Percentiles rank a stretch among this genome's conserved stretches.
These are phyloP conservation scores for Acipenser transmontanus DNA, from an alignment of 2,797 vertebrate species.

Conservation along the genomic window DNA sequence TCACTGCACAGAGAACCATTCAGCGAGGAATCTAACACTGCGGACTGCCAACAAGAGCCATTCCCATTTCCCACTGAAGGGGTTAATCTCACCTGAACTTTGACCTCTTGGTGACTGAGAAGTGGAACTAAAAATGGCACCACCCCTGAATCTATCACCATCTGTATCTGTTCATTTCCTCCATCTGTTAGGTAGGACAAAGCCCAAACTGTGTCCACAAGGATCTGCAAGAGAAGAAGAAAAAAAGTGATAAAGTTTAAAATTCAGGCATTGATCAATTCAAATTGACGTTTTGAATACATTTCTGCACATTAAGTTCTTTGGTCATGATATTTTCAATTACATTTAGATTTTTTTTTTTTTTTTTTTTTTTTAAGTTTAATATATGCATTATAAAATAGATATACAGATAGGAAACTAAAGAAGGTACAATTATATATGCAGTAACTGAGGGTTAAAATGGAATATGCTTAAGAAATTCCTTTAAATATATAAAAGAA, in stretches of 20 bases:
- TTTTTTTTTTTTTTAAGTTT: no score
- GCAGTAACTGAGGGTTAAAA: no score
- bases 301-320: no score
- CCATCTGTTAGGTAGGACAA: slow-evolving; percentile 96
- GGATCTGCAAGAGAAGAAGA: slow-evolving; percentile 66
- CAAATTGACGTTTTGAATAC: no score
- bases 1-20: no score
- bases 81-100: slow-evolving; percentile 84
- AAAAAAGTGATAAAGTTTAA: no score
- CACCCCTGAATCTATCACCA: slow-evolving; percentile 98
- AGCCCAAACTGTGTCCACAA: slow-evolving; percentile 98
- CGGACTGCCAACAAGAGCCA: background rate
- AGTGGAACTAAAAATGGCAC: slow-evolving; percentile 95
- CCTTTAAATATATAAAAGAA: background rate
- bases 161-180: slow-evolving; percentile 97
- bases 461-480: background rate
- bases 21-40: no score
- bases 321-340: no score
- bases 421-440: no score
- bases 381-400: no score
- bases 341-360: no score
- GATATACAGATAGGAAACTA: no score
- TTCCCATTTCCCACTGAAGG: slow-evolving; percentile 7
- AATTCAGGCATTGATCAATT: background rate
- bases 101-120: slow-evolving; percentile 96